These are phyloP conservation scores for Polyommatus icarus DNA, from an alignment of 2,888 invertebrate species.

Conservation along the genomic window DNA sequence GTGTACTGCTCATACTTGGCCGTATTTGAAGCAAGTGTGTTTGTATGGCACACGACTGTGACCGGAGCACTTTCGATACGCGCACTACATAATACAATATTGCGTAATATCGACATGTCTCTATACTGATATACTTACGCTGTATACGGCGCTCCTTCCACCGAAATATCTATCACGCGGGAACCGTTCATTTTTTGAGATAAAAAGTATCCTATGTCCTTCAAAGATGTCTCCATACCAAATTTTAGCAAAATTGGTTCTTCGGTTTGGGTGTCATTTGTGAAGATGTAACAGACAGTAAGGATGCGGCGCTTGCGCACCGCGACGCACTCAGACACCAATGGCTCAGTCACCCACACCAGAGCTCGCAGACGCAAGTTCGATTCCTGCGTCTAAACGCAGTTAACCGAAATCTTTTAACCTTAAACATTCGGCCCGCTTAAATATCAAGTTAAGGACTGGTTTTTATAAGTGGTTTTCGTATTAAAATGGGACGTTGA, in stretches of 20 bases:
- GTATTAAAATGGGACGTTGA: conserved; percentile 70
- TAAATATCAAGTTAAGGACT: conserved; percentile 59
- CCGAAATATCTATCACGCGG: too few relatives aligned
- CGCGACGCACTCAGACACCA: neutral
- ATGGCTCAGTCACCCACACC: too few relatives aligned
- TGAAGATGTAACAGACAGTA: too few relatives aligned
- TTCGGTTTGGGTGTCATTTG: too few relatives aligned
- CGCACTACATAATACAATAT: neutral
- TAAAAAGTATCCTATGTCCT: too few relatives aligned
- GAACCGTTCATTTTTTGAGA: too few relatives aligned
- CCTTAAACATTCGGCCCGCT: conserved; percentile 49
- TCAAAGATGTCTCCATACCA: too few relatives aligned
- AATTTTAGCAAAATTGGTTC: too few relatives aligned
- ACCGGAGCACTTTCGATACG: neutral
- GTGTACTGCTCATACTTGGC: neutral
- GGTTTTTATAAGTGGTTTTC: conserved; percentile 73
- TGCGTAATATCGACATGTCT: conserved; percentile 1
- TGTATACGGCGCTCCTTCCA: too few relatives aligned
- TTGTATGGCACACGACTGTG: neutral
- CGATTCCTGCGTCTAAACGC: neutral
- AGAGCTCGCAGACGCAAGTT: too few relatives aligned
- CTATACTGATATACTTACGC: neutral
- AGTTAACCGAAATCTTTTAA: conserved; percentile 6
- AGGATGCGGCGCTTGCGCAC: too few relatives aligned
- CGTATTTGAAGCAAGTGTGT: neutral